Conservation (phyloP, 2,797 vertebrate genomes). For the Pampus argenteus region DNA sequence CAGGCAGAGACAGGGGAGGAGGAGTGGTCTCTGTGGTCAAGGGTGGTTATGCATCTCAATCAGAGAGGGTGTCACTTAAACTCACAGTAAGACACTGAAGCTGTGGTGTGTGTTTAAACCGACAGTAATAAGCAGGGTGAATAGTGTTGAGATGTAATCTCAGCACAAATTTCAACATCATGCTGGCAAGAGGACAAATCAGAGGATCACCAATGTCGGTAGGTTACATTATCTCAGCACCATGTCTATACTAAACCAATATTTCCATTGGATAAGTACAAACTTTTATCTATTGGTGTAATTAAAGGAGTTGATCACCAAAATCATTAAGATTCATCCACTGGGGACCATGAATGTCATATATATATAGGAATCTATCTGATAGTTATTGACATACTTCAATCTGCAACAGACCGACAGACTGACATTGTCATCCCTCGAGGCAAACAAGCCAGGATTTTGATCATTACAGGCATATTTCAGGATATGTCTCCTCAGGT, state of each 20-base stretch:
- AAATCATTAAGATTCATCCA: neutral
- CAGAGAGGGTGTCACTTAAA: neutral
- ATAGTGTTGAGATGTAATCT: neutral
- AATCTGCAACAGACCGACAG: neutral
- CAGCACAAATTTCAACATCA: too few relatives aligned
- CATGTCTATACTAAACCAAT: neutral
- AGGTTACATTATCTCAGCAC: neutral
- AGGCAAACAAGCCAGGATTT: neutral
- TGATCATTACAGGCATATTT: neutral
- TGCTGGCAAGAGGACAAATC: neutral
- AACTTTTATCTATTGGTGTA: too few relatives aligned
- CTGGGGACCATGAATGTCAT: neutral
- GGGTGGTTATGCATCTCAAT: conserved; percentile 27
- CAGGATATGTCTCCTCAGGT: conserved; percentile 1
- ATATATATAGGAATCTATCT: neutral
- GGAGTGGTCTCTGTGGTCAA: conserved; percentile 20
- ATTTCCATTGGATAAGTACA: too few relatives aligned
- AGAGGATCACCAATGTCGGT: neutral
- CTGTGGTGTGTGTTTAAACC: too few relatives aligned
- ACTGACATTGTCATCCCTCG: neutral
- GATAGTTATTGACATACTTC: neutral
- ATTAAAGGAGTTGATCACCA: neutral
- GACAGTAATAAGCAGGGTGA: conserved; percentile 4
- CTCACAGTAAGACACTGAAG: neutral
- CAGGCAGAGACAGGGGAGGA: neutral